phyloP scores from a whole-genome alignment of 2,888 invertebrate species.

The Enchytraeus crypticus region DNA sequence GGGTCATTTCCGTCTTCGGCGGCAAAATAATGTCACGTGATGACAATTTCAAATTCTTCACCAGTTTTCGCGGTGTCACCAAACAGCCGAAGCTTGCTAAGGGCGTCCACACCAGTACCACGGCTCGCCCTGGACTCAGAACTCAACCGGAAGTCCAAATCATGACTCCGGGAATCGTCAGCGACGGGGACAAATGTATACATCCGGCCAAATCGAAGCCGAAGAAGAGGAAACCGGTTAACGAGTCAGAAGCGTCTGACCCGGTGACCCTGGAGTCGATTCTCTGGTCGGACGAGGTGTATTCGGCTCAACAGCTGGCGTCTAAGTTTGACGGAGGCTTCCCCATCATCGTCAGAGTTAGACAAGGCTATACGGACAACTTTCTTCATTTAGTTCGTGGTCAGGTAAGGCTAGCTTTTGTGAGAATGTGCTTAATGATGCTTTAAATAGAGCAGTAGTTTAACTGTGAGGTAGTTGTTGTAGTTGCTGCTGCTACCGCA shows the following conservation, averaged over 20 bases:
- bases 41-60: not conserved
- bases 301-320: conserved; percentile 15
- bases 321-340: conserved; percentile 13
- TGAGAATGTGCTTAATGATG: too few species aligned
- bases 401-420: conserved; percentile 19
- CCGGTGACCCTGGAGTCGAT: conserved; percentile 6
- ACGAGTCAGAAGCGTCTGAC: not conserved
- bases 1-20: not conserved
- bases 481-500: too few species aligned
- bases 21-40: not conserved
- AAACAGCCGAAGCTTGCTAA: not conserved
- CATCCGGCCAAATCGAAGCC: conserved; percentile 23
- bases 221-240: conserved; percentile 16
- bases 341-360: conserved; percentile 22
- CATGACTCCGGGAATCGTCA: not conserved
- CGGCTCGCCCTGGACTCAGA: not conserved
- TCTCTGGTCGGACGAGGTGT: conserved; percentile 16
- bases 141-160: not conserved
- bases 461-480: too few species aligned
- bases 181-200: conserved; percentile 23
- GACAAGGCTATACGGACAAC: conserved; percentile 17
- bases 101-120: not conserved
- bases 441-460: too few species aligned
- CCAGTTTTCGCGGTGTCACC: not conserved
- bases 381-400: conserved; percentile 13